Evolutionary conservation across 2,797 vertebrate species (phyloP), one percentile per base, ranked within the genome.

Genomic region (Echiichthys vipera): DNA sequence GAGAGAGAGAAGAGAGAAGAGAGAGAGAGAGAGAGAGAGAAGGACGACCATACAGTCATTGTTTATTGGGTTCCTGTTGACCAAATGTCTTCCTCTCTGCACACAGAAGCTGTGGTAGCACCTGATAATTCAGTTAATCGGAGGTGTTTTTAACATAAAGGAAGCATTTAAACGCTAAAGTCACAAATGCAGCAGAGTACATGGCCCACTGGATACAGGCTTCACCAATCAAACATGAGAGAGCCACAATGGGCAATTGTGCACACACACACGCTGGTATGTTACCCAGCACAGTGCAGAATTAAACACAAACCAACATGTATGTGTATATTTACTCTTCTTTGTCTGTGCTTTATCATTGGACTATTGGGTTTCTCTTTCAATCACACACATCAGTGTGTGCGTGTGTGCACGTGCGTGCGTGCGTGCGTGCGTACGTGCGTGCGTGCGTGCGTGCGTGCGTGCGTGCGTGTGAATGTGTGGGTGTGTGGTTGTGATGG

Each of bases 51-150:
- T 50, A 45, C 43, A 54, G 59, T 75, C 77, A 86, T 74, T 87
- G 81, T 86, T 85, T 78, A 3, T 29, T 39, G 14, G 42, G 80
- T 85, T 88, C 80, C 83, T 77, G 80, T 87, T 85, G 66, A 83
- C 54, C 36, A 77, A 29, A 74, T 61, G 61, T 80, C 74, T 87
- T 83, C 64, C 70, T 70, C 66, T 72, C 66, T 49, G 39, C 55
- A 34, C 22, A 9, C 55, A 66, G 69, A 81, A 65, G 45, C 65
- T 81, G 37, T 18, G 7, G 36, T 49, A 32, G 9, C 47, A 50
- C 6, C 57, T 40, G 42, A 65, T 46, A 11, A 49, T 64, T 59
- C 18, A 63, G 46, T 25, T 22, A 20, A 63, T 47, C 36, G 3
- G 8, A 67, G 14, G 46, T 25, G 22, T 71, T 63, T 10, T 14